Evolutionary conservation across 2,888 invertebrate genomes (phyloP), one percentile per base, ranked within the genome.

Genomic region (Eucera pruinosa): DNA sequence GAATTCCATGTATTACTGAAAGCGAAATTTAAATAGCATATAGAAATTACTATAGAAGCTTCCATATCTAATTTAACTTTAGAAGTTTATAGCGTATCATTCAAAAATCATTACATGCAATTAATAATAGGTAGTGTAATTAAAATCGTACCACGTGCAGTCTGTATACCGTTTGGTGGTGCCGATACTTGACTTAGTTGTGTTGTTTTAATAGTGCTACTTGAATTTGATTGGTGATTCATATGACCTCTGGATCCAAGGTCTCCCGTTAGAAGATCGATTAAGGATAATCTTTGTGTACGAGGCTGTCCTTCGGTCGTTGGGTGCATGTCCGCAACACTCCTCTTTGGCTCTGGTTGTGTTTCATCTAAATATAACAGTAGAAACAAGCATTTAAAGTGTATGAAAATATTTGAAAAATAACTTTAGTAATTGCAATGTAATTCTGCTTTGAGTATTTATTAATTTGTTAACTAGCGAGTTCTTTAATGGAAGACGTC

Each of bases 271-370:
- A 95, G 93, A 68, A 96, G 93, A 69, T 96, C 96, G 76, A 95
- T 95, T 52, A 96, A 90, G 0, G 96, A 96, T 25, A 95, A 95
- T 60, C 96, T 92, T 82, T 95, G 95, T 54, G 94, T 94, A 7
- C 94, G 89, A 0, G 86, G 85, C 39, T 88, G 90, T 3, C 92
- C 91, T 23, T 91, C 91, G 54, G 77, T 82, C 9, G 78, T 65
- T n/a, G 89, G 84, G 65, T 92, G 91, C 86, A 91, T 90, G 25
- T 92, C 92, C 0, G 86, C 90, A 11, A 90, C 90, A 65, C 90
- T 92, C 55, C 91, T 81, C 67, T 92, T 92, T 0, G 92, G 91
- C 61, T 91, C 91, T 36, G 91, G 85, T 79, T 91, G 91, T 78
- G 89, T 77, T 77, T 92, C 91, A 43, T 91, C 92, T 92, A 54